A percentile compares a stretch with the other conserved stretches of the same genome.
phyloP scores from a whole-genome alignment of 2,888 invertebrate genomes.

The Pseudanteris insignis region DNA sequence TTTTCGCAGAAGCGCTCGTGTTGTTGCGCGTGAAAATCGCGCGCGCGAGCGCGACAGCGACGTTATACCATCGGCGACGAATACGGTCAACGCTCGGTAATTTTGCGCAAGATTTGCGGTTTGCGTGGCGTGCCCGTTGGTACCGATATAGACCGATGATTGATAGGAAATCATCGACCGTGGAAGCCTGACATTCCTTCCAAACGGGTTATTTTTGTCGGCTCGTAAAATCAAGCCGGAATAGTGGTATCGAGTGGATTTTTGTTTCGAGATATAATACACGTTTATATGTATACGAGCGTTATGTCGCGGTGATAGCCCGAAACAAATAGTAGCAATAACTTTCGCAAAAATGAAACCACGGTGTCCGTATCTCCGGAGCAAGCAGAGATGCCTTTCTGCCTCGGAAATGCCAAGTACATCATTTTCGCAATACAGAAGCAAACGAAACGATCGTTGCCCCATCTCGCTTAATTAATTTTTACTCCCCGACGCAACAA shows the following conservation, averaged over 20 bases:
- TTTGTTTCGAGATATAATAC: constrained; percentile 1
- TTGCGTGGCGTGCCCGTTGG: no score
- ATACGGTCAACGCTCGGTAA: no score
- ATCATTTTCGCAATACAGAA: constrained; percentile 56
- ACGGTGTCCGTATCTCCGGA: constrained; percentile 26
- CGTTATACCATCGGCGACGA: no score
- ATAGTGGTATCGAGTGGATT: neutral
- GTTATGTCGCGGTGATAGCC: constrained; percentile 24
- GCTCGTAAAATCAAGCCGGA: neutral
- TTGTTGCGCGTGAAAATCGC: constrained; percentile 20
- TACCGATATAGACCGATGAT: no score
- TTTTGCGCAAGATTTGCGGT: no score
- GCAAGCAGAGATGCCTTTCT: constrained; percentile 44
- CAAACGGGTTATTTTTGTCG: no score
- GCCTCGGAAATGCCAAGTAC: constrained; percentile 54
- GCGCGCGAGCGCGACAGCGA: no score
- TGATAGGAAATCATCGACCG: no score
- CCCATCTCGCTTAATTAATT: constrained; percentile 45
- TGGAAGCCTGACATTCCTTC: no score
- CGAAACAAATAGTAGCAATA: constrained; percentile 36
- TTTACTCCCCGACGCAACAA: constrained; percentile 23
- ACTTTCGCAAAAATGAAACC: constrained; percentile 42
- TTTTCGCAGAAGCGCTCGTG: constrained; percentile 24
- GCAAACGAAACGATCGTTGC: constrained; percentile 54
- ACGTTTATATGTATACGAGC: constrained; percentile 2